Evolutionary conservation across 2,888 invertebrate species (phyloP), one percentile per base, ranked within the genome.

Genomic region (Prosopocoilus inquinatus): DNA sequence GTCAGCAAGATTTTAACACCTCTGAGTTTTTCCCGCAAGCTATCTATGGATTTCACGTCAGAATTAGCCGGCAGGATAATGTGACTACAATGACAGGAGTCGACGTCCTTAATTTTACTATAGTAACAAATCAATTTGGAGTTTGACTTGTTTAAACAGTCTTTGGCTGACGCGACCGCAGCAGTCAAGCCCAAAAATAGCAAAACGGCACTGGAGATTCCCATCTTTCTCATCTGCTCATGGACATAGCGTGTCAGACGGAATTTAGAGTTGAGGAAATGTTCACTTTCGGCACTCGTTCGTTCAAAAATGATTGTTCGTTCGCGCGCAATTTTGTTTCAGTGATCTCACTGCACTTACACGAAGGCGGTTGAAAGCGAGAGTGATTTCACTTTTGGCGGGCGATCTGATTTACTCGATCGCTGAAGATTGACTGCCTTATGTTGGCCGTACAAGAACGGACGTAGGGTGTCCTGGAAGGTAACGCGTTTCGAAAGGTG

Each of bases 1-100:
- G 81, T 80, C 59, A 84, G 69, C 59, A 84, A 73, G 61, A 84
- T 77, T 74, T 84, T 84, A 63, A 81, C 72, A 53, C 79, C 75
- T 20, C 80, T 80, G 59, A 79, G 78, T 57, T 72, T 74, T 61
- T 79, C 79, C 67, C 78, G 78, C 64, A 81, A 78, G 60, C 78
- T 79, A 70, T 82, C 82, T 63, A 75, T 68, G 9, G 65, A 50
- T 58, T 72, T 69, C 20, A 68, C 62, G 41, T 73, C 71, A 2
- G 72, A 58, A 57, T 68, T 62, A 1, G 69, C 63, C 15, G 76
- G 75, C 53, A 76, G 57, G 54, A 76, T 67, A 39, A 75, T 68
- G 57, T 75, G 75, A n/a, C 70, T 68, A 59, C 76, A 76, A 61
- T 69, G 69, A 59, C 76, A 76, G n/a, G 62, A 61, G 58, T 73